These are phyloP conservation scores for Oryzias curvinotus DNA, from an alignment of 2,113 vertebrate species.

Conservation along the genomic window DNA sequence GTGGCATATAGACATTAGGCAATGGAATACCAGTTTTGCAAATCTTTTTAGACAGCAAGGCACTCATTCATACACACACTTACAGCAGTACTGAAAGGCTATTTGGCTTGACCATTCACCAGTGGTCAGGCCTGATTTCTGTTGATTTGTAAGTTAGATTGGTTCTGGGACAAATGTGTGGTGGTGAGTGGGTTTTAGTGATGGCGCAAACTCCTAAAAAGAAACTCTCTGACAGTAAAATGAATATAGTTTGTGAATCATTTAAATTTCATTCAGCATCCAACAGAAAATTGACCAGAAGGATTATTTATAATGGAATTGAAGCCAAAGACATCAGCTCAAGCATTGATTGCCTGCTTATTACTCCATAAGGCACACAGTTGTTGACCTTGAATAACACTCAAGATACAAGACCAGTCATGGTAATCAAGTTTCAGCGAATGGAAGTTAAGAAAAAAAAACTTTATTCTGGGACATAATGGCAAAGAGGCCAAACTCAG, in stretches of 20 bases:
- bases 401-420: constrained; percentile 27
- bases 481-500: constrained; percentile 49
- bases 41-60: constrained; percentile 22
- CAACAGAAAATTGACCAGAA: background rate
- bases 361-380: background rate
- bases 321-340: background rate
- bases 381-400: background rate
- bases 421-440: constrained; percentile 33
- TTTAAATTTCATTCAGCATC: background rate
- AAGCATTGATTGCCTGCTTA: background rate
- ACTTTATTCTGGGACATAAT: constrained; percentile 32
- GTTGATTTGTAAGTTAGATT: constrained; percentile 68
- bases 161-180: constrained; percentile 48
- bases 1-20: too few relatives aligned
- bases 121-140: constrained; percentile 60
- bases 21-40: constrained; percentile 21
- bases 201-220: constrained; percentile 11
- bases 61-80: constrained; percentile 17
- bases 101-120: constrained; percentile 68
- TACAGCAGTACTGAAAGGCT: constrained; percentile 27
- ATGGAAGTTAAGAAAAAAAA: constrained; percentile 38
- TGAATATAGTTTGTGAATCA: background rate
- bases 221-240: constrained; percentile 10
- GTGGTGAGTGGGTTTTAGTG: constrained; percentile 10
- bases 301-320: background rate